Evolutionary conservation across 2,888 invertebrate species (phyloP), one percentile per base, ranked within the genome.

Genomic region (Lepidonotus clava): DNA sequence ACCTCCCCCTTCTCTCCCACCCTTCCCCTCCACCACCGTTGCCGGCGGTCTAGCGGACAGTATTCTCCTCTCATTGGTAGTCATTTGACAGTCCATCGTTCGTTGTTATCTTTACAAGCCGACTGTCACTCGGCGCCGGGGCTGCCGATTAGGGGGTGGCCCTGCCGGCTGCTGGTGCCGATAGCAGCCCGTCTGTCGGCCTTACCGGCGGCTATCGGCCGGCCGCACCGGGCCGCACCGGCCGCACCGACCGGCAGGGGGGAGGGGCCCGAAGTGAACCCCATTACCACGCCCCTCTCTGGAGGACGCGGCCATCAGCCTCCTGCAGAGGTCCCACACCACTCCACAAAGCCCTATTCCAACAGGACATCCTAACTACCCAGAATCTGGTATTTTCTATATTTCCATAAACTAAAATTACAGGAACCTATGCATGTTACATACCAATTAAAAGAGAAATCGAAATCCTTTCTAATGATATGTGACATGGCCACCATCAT

Each of bases 31-130:
- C n/a, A n/a, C n/a, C n/a, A n/a, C n/a, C n/a, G n/a, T n/a, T n/a
- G n/a, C n/a, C n/a, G n/a, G n/a, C n/a, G n/a, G n/a, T n/a, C n/a
- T n/a, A n/a, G n/a, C n/a, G n/a, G n/a, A n/a, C n/a, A n/a, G n/a
- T n/a, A n/a, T 61, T 2, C 61, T 24, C 61, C 61, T 61, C 61
- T 61, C 61, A 61, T 61, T 61, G 61, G 61, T 61, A 61, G 61
- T 61, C 61, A 61, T 61, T 61, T 61, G 61, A 61, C 61, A 61
- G 61, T 61, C 61, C 28, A 61, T 61, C 61, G 61, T 61, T 61
- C 28, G 61, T 61, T 61, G 61, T 61, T 61, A 61, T 61, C 61
- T 61, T 61, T 61, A 61, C 61, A 61, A 61, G 28, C 24, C 28
- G 61, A 61, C 61, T 61, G 61, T 61, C 61, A 61, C 61, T 61